Evolutionary conservation across 2,888 invertebrate species (phyloP), one percentile per base, ranked within the genome.

Genomic region (Arctia plantaginis): DNA sequence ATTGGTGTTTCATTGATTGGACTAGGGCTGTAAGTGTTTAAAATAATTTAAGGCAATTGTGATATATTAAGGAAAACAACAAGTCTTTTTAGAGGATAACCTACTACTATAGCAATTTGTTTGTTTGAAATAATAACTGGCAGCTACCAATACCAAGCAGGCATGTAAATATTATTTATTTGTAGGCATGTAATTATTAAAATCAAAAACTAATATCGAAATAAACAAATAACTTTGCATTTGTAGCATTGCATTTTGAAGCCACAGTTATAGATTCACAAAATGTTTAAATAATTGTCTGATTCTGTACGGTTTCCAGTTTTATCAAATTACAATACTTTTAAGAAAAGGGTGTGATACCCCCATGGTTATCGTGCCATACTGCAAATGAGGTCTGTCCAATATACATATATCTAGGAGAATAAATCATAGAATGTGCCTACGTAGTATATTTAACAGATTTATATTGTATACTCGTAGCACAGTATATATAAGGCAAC

Each of bases 41-140:
- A 44, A 67, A 27, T 41, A 18, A 44, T 27, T 41, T 30, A 44
- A 67, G 66, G 66, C 30, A 67, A 44, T 44, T 67, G 30, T 30
- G 3, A 27, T 30, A 30, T 41, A 20, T 67, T 30, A 44, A 67
- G 66, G 66, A 67, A 67, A 67, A 67, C 30, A 67, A 67, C 66
- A 67, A 67, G 66, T 67, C 10, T 3, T 27, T 66, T 51, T 27
- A 27, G 27, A 27, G 8, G 66, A 66, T 66, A 66, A 66, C 27
- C 13, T 44, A 66, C 44, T 66, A 41, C 41, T 41, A 67, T 20
- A 27, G 30, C 18, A n/a, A 30, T 44, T 18, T 59, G 59, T 51
- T 51, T 23, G 23, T 51, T 51, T 51, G 23, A 51, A 51, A 51
- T 51, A 51, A 51, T 51, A 23, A 51, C 18, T 51, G 18, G 18